phyloP scores from a whole-genome alignment of 2,888 invertebrate genomes.

The Philonicus albiceps region DNA sequence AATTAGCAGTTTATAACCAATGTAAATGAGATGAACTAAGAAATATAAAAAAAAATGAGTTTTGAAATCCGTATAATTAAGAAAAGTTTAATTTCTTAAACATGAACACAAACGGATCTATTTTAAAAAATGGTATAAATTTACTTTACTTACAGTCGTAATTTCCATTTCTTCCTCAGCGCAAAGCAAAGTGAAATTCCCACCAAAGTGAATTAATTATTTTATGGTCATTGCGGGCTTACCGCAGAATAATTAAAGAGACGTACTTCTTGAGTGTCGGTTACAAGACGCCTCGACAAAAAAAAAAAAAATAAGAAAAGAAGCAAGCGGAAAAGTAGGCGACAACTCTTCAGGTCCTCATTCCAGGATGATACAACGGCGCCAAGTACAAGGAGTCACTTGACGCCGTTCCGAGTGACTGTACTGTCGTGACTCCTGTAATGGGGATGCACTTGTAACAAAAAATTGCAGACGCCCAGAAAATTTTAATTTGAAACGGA shows the following conservation, averaged over 20 bases:
- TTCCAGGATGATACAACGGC: constrained; percentile 32
- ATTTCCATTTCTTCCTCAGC: neutral
- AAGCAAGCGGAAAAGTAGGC: constrained; percentile 43
- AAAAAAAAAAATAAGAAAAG: neutral
- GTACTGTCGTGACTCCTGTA: constrained; percentile 15
- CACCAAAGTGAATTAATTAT: neutral
- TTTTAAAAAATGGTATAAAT: neutral
- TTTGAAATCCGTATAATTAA: neutral
- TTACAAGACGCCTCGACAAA: neutral
- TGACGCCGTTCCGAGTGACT: constrained; percentile 34
- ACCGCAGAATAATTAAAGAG: neutral
- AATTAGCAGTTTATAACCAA: neutral
- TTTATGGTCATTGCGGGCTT: neutral
- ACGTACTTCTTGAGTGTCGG: neutral
- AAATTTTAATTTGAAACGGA: constrained; percentile 30
- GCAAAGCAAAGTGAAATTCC: neutral
- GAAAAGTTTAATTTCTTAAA: neutral
- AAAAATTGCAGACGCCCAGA: constrained; percentile 20
- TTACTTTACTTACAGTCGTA: neutral
- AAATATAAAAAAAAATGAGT: neutral
- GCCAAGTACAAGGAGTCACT: constrained; percentile 43
- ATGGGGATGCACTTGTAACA: neutral
- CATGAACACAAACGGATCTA: neutral
- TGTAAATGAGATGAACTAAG: neutral
- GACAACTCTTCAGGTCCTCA: constrained; percentile 40